phyloP scores from a whole-genome alignment of 2,888 invertebrate species.

The Lutraria lutraria region DNA sequence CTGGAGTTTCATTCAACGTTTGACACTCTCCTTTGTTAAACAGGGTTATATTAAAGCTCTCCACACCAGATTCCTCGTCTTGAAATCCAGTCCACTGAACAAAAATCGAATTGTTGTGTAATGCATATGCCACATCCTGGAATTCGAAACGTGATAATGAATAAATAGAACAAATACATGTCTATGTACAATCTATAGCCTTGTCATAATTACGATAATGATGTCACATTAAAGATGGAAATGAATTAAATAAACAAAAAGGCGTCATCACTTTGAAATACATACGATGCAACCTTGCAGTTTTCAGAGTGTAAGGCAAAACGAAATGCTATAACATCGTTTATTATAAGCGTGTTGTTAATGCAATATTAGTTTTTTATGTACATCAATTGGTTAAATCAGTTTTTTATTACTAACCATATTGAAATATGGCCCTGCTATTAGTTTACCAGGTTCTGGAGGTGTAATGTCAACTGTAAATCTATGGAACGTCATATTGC shows the following conservation, averaged over 20 bases:
- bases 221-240: too few species aligned
- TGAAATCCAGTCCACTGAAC: slow-evolving; percentile 67
- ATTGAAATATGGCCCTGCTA: slow-evolving; percentile 71
- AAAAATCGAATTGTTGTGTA: slow-evolving; percentile 37
- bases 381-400: neutral
- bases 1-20: neutral
- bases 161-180: too few species aligned
- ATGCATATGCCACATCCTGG: slow-evolving; percentile 64
- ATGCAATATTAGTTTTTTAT: too few species aligned
- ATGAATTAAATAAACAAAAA: too few species aligned
- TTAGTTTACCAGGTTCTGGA: slow-evolving; percentile 67
- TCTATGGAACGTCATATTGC: slow-evolving; percentile 66
- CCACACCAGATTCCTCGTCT: slow-evolving; percentile 66
- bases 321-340: too few species aligned
- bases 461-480: slow-evolving; percentile 71
- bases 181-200: too few species aligned
- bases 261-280: too few species aligned
- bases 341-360: too few species aligned
- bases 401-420: slow-evolving; percentile 61
- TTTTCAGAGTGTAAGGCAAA: too few species aligned
- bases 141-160: neutral
- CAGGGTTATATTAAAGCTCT: slow-evolving; percentile 55
- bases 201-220: too few species aligned
- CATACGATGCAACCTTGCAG: too few species aligned
- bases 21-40: slow-evolving; percentile 57